phyloP scores from a whole-genome alignment of 2,113 vertebrate species.

The Myotis davidii region DNA sequence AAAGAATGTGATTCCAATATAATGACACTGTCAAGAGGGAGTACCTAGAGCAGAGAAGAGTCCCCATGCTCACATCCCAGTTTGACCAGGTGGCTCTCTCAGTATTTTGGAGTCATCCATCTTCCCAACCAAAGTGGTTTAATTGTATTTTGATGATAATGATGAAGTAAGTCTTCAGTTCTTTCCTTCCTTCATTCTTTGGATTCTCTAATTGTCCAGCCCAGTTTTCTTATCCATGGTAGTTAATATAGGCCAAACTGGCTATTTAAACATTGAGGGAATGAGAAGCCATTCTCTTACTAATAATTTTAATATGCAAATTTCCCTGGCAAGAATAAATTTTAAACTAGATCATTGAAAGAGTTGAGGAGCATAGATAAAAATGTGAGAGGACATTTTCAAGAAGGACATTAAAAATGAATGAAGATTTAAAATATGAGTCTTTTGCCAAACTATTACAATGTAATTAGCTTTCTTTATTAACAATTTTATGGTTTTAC shows the following conservation, averaged over 20 bases:
- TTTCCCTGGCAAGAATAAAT: background rate
- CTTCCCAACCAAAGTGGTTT: background rate
- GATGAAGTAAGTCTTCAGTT: background rate
- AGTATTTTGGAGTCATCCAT: background rate
- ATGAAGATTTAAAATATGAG: background rate
- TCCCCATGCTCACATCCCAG: background rate
- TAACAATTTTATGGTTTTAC: conserved; percentile 17
- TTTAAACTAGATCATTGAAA: conserved; percentile 5
- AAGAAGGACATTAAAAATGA: background rate
- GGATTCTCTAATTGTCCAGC: background rate
- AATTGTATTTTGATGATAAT: background rate
- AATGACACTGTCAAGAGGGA: background rate
- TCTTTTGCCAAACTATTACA: background rate
- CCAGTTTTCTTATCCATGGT: background rate
- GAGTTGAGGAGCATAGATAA: background rate
- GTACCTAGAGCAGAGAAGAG: background rate
- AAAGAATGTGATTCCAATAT: background rate
- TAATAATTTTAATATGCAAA: conserved; percentile 17
- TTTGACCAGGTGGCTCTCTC: background rate
- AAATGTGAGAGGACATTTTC: conserved; percentile 8
- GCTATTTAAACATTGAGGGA: background rate
- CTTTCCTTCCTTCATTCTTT: background rate
- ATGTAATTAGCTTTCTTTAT: background rate
- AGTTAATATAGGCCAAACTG: background rate
- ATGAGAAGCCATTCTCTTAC: background rate